Evolutionary conservation across 2,113 vertebrate genomes (phyloP).

Genomic region (Ramphastos sulfuratus): DNA sequence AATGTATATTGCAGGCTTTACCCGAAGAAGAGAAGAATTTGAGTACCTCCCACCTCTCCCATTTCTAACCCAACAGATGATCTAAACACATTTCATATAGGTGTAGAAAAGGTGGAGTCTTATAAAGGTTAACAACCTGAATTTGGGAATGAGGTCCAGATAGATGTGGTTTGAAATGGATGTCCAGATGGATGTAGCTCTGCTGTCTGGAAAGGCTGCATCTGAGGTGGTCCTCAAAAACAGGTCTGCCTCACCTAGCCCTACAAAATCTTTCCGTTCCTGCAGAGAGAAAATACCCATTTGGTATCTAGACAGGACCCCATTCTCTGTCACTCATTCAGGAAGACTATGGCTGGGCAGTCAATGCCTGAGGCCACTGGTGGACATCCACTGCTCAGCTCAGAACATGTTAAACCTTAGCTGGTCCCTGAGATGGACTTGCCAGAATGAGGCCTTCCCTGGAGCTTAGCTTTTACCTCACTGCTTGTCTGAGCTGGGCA

Average conservation of each 20-base stretch:
- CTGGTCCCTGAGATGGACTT: neutral
- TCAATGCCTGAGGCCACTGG: rapidly evolving
- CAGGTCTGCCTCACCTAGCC: neutral
- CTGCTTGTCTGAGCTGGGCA: neutral
- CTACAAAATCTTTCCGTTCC: neutral
- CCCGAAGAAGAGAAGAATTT: neutral
- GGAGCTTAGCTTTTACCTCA: neutral
- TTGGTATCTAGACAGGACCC: neutral
- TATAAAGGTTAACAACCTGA: neutral
- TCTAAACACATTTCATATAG: neutral
- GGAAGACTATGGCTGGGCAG: neutral
- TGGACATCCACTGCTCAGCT: neutral
- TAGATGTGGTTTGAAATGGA: neutral
- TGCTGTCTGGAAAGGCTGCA: neutral
- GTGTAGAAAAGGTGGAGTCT: neutral
- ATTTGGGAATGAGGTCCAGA: neutral
- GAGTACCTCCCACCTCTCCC: neutral
- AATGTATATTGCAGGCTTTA: neutral
- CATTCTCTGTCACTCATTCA: neutral
- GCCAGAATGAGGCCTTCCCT: neutral
- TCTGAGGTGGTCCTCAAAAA: neutral
- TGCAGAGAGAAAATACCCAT: neutral
- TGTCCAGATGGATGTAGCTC: neutral
- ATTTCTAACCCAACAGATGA: neutral
- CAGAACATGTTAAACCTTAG: neutral